Evolutionary conservation across 2,888 invertebrate genomes (phyloP), one percentile per base, ranked within the genome.

Genomic region (Pinctada fucata): DNA sequence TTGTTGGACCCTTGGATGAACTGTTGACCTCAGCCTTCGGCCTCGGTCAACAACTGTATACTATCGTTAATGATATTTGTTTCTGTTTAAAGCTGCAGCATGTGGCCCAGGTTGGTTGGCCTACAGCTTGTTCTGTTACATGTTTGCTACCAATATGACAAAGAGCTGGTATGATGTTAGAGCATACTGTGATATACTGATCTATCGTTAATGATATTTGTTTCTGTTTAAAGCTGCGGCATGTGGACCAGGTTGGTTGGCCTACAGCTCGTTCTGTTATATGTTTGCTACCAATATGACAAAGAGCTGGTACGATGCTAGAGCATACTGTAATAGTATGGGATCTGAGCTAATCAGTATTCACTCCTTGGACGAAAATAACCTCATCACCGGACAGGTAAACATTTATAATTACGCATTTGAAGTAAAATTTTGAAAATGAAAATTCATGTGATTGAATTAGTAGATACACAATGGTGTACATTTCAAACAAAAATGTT

Each of bases 331-430:
- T 73, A 83, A 82, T 66, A 67, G 72, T 1, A 68, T 80, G 47
- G 83, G 85, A 1, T 86, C 86, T 0, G 82, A 86, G n/a, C 82
- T 90, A 13, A 86, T 83, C 75, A 89, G 89, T 73, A 85, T 90
- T 1, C 83, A 85, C 67, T 79, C 82, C 16, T 72, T 72, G 13
- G 76, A 79, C 49, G 88, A 88, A 63, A 89, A 88, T 72, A 84
- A 82, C 45, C 88, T 88, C 70, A 51, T 90, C 2, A 66, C 84
- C 3, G 69, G 82, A 4, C 72, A 83, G 79, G 88, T 90, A 78
- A 74, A 75, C 31, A 31, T 31, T 31, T 31, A 31, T 31, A 31
- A 31, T 31, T 31, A 31, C 31, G 31, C 31, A 31, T 31, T 31
- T 31, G 31, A 31, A 31, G 31, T 31, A 31, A 31, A 31, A 31